Evolutionary conservation across 2,113 vertebrate genomes (phyloP), one percentile per base, ranked within the genome.

Genomic region (Mionectes macconnelli): DNA sequence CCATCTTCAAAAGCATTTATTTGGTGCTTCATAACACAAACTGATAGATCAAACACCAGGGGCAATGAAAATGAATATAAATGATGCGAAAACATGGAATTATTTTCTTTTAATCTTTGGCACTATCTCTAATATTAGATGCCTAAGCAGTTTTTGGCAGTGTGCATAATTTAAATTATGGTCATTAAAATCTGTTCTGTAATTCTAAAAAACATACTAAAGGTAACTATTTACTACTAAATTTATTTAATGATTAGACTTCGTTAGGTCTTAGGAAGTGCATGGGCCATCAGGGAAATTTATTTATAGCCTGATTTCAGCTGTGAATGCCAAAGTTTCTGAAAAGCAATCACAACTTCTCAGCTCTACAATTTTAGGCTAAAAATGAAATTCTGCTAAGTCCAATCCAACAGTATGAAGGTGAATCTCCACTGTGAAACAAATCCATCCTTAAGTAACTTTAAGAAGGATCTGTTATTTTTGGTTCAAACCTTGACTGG

Each of bases 31-130:
- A 9, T 31, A 84, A 90, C 72, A 92, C 44, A 95, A 97, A 96
- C 92, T 92, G 93, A 96, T 95, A 96, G 96, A 97, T 96, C 90
- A 97, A 95, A 96, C 79, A 94, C 37, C 44, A 96, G 73, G 87
- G 62, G 77, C 86, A 53, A 95, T 72, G 90, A 72, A 87, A 95
- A 95, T 92, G 89, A 96, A 95, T 78, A 75, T 56, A 84, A 96
- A 96, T 72, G 24, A 95, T 45, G 55, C 44, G 90, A 87, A 93
- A 94, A 93, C 53, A 90, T 9, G 28, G 83, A 90, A 68, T 57
- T 74, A 40, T 45, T 84, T 83, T 88, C 66, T 90, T 96, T 89
- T 96, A 69, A 96, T 93, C 76, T 94, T 45, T 57, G 53, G 92
- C 69, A 21, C 69, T 79, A 22, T 78, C 57, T 68, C 76, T 57